Evolutionary conservation across 2,797 vertebrate genomes (phyloP).

Genomic region (Aeoliscus strigatus): DNA sequence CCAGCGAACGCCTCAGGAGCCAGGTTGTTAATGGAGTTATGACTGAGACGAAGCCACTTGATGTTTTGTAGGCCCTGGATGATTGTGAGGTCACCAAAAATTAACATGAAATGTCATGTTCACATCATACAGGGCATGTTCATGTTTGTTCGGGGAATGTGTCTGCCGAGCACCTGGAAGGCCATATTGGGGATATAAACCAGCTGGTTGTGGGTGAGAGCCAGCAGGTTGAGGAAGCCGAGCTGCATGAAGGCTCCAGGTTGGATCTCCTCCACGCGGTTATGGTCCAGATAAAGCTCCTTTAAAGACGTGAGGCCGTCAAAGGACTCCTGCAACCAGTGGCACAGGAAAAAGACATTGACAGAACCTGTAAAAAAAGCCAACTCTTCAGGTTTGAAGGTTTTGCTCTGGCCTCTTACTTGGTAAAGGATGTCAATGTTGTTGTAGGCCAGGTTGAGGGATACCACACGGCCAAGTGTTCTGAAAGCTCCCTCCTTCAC

Average conservation of each 20-base stretch:
- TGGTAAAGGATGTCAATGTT: conserved; percentile 82
- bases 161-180: conserved; percentile 71
- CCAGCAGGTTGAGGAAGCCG: conserved; percentile 78
- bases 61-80: conserved; percentile 79
- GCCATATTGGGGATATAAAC: conserved; percentile 90
- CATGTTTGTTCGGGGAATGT: neutral
- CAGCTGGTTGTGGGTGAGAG: conserved; percentile 81
- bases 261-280: conserved; percentile 86
- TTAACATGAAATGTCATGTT: neutral
- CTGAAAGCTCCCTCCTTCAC: conserved; percentile 87
- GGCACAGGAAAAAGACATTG: no score
- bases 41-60: conserved; percentile 81
- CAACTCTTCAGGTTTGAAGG: neutral
- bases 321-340: conserved; percentile 79
- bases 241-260: conserved; percentile 83
- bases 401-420: conserved; percentile 31
- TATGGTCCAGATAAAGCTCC: conserved; percentile 80
- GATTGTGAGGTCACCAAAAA: neutral
- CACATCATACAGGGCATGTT: neutral
- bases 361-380: neutral
- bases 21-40: conserved; percentile 87
- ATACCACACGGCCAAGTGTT: conserved; percentile 80
- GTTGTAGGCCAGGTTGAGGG: conserved; percentile 84
- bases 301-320: conserved; percentile 85
- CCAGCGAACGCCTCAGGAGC: conserved; percentile 81